phyloP scores from a whole-genome alignment of 2,113 vertebrate species.

The Notothenia rossii region DNA sequence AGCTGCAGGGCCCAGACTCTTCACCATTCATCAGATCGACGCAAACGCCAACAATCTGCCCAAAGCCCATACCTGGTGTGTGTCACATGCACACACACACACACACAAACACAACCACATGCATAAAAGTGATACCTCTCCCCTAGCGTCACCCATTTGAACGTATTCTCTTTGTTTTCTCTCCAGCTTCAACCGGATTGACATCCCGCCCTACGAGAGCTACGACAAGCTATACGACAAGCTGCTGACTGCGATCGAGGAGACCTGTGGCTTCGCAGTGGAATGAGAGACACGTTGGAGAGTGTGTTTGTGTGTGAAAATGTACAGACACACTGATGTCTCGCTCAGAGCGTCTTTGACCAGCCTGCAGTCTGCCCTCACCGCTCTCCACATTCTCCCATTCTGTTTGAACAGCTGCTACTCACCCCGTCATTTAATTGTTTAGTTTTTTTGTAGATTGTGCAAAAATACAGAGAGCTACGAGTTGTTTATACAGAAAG shows the following conservation, averaged over 20 bases:
- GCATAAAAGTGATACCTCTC: neutral
- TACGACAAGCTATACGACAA: conserved; percentile 97
- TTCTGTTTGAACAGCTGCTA: conserved; percentile 73
- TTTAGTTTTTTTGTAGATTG: conserved; percentile 7
- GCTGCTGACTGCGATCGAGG: conserved; percentile 98
- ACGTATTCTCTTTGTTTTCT: conserved; percentile 1
- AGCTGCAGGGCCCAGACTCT: conserved; percentile 94
- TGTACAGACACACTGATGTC: conserved; percentile 3
- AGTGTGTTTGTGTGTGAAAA: conserved; percentile 34
- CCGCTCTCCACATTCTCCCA: conserved; percentile 39
- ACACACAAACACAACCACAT: neutral
- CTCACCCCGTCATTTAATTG: neutral
- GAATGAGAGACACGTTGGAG: conserved; percentile 83
- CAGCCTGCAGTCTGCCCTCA: conserved; percentile 69
- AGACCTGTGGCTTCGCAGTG: conserved; percentile 97
- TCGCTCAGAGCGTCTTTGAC: conserved; percentile 17
- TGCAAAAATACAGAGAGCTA: conserved; percentile 23
- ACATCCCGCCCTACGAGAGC: conserved; percentile 96
- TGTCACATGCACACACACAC: neutral
- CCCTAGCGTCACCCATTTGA: neutral
- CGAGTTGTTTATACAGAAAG: conserved; percentile 1
- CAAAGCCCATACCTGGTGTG: conserved; percentile 96
- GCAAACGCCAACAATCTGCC: conserved; percentile 95
- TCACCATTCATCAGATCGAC: conserved; percentile 97
- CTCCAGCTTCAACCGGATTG: conserved; percentile 95